Evolutionary conservation across 2,797 vertebrate species (phyloP), one percentile per base, ranked within the genome.

Genomic region (Menidia menidia): DNA sequence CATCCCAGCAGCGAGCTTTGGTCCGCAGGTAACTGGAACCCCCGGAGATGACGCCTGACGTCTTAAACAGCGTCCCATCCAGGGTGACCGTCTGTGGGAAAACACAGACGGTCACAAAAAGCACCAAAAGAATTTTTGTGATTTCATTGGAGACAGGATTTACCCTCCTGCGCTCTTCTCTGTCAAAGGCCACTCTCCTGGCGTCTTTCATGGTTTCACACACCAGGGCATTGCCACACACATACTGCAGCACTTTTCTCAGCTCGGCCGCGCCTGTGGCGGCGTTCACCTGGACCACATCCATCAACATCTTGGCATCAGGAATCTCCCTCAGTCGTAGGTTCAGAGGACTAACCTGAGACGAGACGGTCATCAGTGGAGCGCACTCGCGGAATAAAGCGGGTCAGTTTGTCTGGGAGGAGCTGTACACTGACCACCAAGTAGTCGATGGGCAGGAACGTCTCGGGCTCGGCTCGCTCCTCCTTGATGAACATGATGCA

Each of bases 11-110:
- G 51, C 87, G 94, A 69, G 97, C 97, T 92, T 96, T 99, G 78
- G 72, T 87, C 74, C 92, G 94, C 84, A 99, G 92, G 79, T 97
- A 89, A 78, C 92, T 94, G 66, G 96, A 95, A 18, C 98, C 98
- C 84, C 98, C 98, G 45, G 98, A 98, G 74, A 99, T 98, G 62
- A 96, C 94, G 12, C 98, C 98, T 11, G 97, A 98, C 83, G 96
- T 98, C 55, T 94, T 84, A 91, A 99, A 99, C 64, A 98, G 85
- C 41, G 97, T 99, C 78, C 98, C 98, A 62, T 99, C 98, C 82
- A 98, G 92, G 70, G 97, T 80, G 14, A 99, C 96, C 0, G 96
- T 96, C 98, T 99, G 58, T 6, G 60, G 19, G 6, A 42, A 63
- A 53, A 5, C 25, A 25, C 25, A 25, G 25, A 25, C 25, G 25